Percentiles rank a stretch among this genome's conserved stretches.
phyloP scores from a whole-genome alignment of 2,797 vertebrate genomes.

The Artibeus jamaicensis region DNA sequence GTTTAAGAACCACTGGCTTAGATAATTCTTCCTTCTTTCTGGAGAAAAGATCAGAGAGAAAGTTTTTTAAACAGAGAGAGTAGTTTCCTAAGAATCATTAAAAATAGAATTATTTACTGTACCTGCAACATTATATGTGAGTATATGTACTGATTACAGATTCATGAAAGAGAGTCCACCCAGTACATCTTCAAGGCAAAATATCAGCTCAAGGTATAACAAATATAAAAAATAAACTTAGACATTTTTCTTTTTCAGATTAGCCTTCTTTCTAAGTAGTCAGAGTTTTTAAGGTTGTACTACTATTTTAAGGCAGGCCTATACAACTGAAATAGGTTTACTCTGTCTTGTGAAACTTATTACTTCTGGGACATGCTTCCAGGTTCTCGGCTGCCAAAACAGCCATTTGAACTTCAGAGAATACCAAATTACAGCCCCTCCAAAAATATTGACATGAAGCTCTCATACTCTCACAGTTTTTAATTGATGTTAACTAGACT shows the following conservation, averaged over 20 bases:
- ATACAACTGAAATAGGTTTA: neutral
- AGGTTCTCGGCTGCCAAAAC: neutral
- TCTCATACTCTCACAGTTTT: neutral
- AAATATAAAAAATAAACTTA: neutral
- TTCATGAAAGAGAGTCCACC: neutral
- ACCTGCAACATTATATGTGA: neutral
- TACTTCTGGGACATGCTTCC: neutral
- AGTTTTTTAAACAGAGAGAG: neutral
- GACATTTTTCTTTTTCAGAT: neutral
- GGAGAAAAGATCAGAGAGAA: neutral
- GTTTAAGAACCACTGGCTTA: neutral
- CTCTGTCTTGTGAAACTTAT: neutral
- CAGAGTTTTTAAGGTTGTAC: neutral
- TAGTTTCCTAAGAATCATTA: slow-evolving; percentile 31
- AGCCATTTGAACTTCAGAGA: neutral
- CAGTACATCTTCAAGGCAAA: neutral
- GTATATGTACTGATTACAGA: neutral
- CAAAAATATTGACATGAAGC: neutral
- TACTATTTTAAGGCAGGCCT: neutral
- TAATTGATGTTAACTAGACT: neutral
- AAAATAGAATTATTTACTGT: neutral
- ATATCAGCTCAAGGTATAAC: neutral
- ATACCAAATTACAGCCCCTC: neutral
- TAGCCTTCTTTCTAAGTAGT: neutral
- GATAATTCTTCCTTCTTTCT: neutral